These are phyloP conservation scores for Fulica atra DNA, from an alignment of 2,113 vertebrate genomes.

Conservation along the genomic window DNA sequence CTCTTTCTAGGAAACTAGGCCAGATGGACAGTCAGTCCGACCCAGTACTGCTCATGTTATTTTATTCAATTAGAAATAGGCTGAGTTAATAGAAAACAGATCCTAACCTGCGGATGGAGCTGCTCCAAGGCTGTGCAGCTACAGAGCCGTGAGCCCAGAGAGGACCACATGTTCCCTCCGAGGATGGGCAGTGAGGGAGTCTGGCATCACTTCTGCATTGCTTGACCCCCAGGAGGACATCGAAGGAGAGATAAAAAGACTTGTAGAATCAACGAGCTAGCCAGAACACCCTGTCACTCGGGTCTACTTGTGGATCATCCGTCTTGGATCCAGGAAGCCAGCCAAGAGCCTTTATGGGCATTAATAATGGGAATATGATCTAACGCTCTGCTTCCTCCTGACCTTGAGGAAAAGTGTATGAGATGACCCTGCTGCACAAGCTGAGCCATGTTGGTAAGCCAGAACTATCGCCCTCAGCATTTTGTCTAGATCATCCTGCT, in stretches of 20 bases:
- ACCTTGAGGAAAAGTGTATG: neutral
- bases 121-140: neutral
- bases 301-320: neutral
- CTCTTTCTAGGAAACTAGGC: neutral
- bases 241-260: neutral
- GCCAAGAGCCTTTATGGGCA: neutral
- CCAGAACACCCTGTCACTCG: neutral
- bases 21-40: neutral
- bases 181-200: rapidly evolving
- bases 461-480: rapidly evolving
- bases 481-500: neutral
- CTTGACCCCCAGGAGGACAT: neutral
- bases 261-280: neutral
- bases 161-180: rapidly evolving
- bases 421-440: neutral
- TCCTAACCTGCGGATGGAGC: neutral
- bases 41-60: neutral
- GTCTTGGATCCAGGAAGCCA: neutral
- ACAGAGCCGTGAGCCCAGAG: neutral
- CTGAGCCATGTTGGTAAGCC: neutral
- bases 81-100: neutral
- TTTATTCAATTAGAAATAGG: neutral
- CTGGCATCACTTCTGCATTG: neutral
- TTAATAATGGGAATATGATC: neutral
- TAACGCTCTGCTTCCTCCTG: neutral